A percentile compares a stretch with the other conserved stretches of the same genome.
These are phyloP conservation scores for Vulpes ferrilata DNA, from an alignment of 2,113 vertebrate species.

Conservation along the genomic window DNA sequence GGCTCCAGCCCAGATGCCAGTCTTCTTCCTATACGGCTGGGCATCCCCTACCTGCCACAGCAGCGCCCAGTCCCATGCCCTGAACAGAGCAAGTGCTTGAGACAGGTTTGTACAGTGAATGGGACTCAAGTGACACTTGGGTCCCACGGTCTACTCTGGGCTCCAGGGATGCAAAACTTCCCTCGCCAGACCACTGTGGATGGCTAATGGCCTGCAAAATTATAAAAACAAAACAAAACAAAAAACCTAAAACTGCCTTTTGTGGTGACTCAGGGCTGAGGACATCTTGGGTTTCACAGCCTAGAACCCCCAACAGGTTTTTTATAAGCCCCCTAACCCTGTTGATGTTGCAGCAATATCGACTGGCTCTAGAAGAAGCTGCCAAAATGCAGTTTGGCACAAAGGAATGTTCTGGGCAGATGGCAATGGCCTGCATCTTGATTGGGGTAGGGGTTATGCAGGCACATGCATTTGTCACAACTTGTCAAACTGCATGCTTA, in stretches of 20 bases:
- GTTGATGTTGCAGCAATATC: not conserved
- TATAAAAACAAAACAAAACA: not conserved
- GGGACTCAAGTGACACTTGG: not conserved
- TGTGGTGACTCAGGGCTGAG: not conserved
- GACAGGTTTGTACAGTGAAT: not conserved
- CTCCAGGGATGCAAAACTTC: not conserved
- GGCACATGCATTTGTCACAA: not conserved
- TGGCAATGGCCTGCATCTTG: not conserved
- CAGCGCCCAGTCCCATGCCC: not conserved
- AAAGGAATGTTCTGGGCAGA: not conserved
- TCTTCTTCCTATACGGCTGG: not conserved
- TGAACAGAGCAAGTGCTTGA: not conserved
- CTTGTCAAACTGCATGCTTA: not conserved
- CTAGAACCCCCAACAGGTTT: not conserved
- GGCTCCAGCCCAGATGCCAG: not conserved
- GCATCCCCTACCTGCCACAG: rapidly evolving
- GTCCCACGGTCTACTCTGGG: not conserved
- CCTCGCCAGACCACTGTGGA: not conserved
- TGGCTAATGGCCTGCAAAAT: conserved; percentile 7
- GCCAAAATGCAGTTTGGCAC: not conserved
- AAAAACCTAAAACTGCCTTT: not conserved
- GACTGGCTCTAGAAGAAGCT: not conserved
- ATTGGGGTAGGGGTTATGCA: not conserved
- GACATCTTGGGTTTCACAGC: not conserved
- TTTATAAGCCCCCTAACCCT: not conserved